These are phyloP conservation scores for Apodemus speciosus DNA, from an alignment of 2,113 vertebrate species.

Conservation along the genomic window DNA sequence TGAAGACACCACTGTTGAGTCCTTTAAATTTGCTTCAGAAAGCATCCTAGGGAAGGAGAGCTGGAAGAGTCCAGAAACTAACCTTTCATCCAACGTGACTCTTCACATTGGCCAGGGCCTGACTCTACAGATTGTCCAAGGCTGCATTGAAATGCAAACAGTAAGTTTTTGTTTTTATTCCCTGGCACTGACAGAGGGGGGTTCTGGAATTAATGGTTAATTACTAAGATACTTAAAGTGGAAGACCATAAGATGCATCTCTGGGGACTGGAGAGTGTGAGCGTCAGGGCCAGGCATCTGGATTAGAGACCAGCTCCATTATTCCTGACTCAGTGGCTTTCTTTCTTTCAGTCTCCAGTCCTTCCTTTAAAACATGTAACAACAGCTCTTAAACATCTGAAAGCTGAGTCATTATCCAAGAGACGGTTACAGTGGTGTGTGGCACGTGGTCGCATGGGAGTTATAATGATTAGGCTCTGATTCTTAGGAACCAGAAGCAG, in stretches of 20 bases:
- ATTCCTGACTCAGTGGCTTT: not conserved
- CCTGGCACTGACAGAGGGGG: not conserved
- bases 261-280: not conserved
- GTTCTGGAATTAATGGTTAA: not conserved
- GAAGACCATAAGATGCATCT: not conserved
- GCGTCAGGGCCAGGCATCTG: not conserved
- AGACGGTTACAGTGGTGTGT: not conserved
- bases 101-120: conserved; percentile 79
- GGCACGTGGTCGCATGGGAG: not conserved
- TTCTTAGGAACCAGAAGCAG: conserved; percentile 13
- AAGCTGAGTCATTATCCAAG: conserved; percentile 1
- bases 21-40: conserved; percentile 86
- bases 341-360: not conserved
- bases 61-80: conserved; percentile 21
- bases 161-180: conserved; percentile 80
- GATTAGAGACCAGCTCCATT: not conserved
- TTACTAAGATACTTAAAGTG: not conserved
- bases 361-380: conserved; percentile 31
- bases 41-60: not conserved
- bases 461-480: conserved; percentile 2
- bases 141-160: conserved; percentile 81
- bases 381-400: not conserved
- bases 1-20: conserved; percentile 84
- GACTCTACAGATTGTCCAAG: conserved; percentile 79
- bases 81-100: accelerated